Evolutionary conservation across 2,113 vertebrate species (phyloP).

Genomic region (Cyphotilapia sp.): DNA sequence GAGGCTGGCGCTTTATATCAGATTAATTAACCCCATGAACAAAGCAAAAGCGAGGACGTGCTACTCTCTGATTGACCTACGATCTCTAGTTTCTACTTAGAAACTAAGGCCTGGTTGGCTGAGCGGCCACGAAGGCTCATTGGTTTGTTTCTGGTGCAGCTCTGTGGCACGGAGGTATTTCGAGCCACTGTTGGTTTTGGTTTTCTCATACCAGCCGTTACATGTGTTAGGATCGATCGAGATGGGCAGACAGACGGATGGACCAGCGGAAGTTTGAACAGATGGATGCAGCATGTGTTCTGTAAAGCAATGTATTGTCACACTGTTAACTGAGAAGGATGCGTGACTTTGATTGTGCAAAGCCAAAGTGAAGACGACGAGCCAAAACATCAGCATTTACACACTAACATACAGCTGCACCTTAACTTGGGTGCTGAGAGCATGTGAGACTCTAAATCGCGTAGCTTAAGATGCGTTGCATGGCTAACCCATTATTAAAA

Average conservation of each 20-base stretch:
- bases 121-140: not conserved
- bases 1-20: not conserved
- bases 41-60: not conserved
- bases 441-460: not conserved
- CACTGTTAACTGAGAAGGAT: not conserved
- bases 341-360: fast-evolving
- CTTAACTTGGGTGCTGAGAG: not conserved
- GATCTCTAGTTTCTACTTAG: not conserved
- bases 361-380: not conserved
- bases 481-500: not conserved
- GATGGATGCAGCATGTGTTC: not conserved
- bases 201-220: not conserved
- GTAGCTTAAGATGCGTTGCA: not conserved
- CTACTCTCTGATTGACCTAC: not conserved
- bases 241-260: not conserved
- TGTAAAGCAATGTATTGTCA: not conserved
- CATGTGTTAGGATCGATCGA: not conserved
- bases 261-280: fast-evolving
- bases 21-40: fast-evolving
- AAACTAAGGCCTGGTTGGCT: not conserved
- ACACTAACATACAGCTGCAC: not conserved
- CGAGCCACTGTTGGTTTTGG: not conserved
- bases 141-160: not conserved
- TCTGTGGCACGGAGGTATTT: not conserved
- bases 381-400: not conserved